Percentiles rank a stretch among this genome's conserved stretches.
Conservation (phyloP, 2,797 vertebrate genomes). For the Lutjanus campechanus region DNA sequence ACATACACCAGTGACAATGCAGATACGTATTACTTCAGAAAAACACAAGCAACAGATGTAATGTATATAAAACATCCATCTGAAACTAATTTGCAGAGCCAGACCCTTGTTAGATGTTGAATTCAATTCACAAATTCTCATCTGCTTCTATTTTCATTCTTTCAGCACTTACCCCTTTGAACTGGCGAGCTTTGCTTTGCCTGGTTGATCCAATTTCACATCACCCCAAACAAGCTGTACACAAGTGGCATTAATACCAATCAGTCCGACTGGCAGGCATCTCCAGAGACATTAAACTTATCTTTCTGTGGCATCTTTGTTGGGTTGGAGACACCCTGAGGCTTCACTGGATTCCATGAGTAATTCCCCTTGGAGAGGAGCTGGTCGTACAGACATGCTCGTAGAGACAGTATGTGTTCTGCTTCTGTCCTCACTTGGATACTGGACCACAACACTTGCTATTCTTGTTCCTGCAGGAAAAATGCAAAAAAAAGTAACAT, state of each 20-base stretch:
- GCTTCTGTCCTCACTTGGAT: background rate
- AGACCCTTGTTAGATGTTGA: background rate
- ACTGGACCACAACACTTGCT: background rate
- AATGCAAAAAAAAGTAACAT: background rate
- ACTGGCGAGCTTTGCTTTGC: background rate
- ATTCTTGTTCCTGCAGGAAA: background rate
- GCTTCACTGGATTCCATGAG: slow-evolving; percentile 33
- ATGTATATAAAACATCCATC: background rate
- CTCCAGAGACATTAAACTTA: slow-evolving; percentile 20
- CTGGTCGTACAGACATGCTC: background rate
- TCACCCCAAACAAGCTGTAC: slow-evolving; percentile 42
- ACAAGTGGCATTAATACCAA: slow-evolving; percentile 35
- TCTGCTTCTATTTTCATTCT: slow-evolving; percentile 35
- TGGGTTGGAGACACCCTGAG: slow-evolving; percentile 21
- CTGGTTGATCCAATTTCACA: slow-evolving; percentile 16
- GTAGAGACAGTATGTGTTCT: background rate
- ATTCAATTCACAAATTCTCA: slow-evolving; percentile 22
- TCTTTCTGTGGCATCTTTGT: slow-evolving; percentile 24
- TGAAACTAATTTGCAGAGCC: background rate
- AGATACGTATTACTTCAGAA: background rate
- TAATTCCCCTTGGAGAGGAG: slow-evolving; percentile 10
- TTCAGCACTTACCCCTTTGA: slow-evolving; percentile 19
- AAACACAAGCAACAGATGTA: background rate
- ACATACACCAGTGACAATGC: too few relatives aligned
- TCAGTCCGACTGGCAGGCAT: slow-evolving; percentile 34